Evolutionary conservation across 2,888 invertebrate genomes (phyloP), one percentile per base, ranked within the genome.

Genomic region (Ptychoptera contaminata): DNA sequence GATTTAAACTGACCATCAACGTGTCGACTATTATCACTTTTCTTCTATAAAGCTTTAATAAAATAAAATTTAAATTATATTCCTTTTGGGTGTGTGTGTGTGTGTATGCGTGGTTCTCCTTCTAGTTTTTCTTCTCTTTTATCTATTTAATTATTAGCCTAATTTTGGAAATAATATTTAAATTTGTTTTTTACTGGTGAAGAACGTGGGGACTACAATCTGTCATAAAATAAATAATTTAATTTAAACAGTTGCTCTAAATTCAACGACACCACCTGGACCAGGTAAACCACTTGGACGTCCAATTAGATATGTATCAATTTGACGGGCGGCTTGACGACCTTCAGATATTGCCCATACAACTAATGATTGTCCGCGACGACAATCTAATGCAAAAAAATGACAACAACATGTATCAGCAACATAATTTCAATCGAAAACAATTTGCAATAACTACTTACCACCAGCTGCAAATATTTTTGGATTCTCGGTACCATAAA

Each of bases 301-400:
- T n/a, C 76, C 77, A 56, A 77, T 78, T 12, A 98, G 75, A 65
- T 77, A 83, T 44, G 80, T 70, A 63, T 98, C 98, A 2, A 97
- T 82, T 54, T 91, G 86, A 37, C 93, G 72, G 11, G 98, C 98
- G 8, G 94, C 96, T 67, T 93, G 96, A n/a, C 98, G 75, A 2
- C 98, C 98, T 65, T 98, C 98, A 0, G 88, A 75, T 51, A 98
- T 98, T 15, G 97, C 98, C 91, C 96, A 97, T 8, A 98, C 98
- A 5, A 98, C 94, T 46, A 98, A 71, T 0, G 96, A 96, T 62
- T 98, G 98, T n/a, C 98, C 98, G 54, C 97, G 79, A 32, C 94
- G 83, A 63, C 97, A 98, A 73, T 98, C 98, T 91, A 61, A 5
- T 7, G 7, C 23, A 23, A 23, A 23, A 23, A 23, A 23, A 23